Evolutionary conservation across 1,140 invertebrate species (phyloP).

Genomic region (Aplysia californica): DNA sequence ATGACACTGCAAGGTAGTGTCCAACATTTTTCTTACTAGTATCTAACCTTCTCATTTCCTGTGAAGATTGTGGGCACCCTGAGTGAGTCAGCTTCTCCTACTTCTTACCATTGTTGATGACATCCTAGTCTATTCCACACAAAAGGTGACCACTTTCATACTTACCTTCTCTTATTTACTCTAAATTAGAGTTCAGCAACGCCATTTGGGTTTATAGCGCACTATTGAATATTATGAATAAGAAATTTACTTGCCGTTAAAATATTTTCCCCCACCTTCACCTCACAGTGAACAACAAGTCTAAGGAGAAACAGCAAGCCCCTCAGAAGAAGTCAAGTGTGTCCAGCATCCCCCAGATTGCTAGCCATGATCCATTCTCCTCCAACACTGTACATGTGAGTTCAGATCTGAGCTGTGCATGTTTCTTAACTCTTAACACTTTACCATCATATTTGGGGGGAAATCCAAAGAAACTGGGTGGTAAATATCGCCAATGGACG

Average conservation of each 20-base stretch:
- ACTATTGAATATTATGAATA: neutral
- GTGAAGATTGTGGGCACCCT: too few relatives aligned
- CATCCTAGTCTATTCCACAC: neutral
- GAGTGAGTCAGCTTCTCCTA: too few relatives aligned
- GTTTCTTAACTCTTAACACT: too few relatives aligned
- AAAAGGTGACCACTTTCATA: neutral
- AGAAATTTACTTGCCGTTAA: neutral
- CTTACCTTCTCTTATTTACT: neutral
- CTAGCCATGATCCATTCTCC: neutral
- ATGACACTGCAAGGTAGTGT: too few relatives aligned
- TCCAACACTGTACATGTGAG: too few relatives aligned
- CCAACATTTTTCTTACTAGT: too few relatives aligned
- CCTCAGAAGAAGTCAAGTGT: neutral
- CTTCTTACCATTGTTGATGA: too few relatives aligned
- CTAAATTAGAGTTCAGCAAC: neutral
- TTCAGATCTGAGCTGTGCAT: too few relatives aligned
- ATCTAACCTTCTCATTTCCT: too few relatives aligned
- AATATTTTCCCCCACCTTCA: neutral
- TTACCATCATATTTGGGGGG: too few relatives aligned
- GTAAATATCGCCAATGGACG: too few relatives aligned
- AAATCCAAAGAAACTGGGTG: too few relatives aligned
- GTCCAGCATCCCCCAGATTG: constrained; percentile 1
- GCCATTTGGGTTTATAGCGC: neutral
- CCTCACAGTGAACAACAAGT: neutral
- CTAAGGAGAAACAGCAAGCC: neutral